These are phyloP conservation scores for Andrena hattorfiana DNA, from an alignment of 2,888 invertebrate genomes.

Conservation along the genomic window DNA sequence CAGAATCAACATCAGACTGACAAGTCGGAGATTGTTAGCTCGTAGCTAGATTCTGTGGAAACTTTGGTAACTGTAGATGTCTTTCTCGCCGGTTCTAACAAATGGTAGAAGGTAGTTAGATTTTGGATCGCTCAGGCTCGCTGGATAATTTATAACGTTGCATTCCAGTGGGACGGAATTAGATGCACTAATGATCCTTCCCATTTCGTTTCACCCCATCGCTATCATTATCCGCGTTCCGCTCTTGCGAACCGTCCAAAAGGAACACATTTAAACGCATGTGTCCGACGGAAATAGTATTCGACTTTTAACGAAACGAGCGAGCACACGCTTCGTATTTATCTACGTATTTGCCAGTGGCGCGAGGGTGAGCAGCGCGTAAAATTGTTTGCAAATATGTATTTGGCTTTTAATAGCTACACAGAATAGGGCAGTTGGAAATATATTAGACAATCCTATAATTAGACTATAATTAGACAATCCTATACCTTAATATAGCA, in stretches of 20 bases:
- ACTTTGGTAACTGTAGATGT: not conserved
- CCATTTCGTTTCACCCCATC: constrained; percentile 52
- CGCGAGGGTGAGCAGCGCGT: not conserved
- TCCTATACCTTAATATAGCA: too few relatives aligned
- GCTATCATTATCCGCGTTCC: constrained; percentile 69
- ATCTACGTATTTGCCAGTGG: constrained; percentile 17
- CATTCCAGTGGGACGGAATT: constrained; percentile 53
- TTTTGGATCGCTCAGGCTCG: constrained; percentile 19
- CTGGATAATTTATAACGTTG: constrained; percentile 50
- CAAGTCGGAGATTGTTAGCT: too few relatives aligned
- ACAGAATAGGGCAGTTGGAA: not conserved
- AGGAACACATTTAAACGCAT: constrained; percentile 43
- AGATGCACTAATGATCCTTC: constrained; percentile 60
- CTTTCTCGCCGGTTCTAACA: not conserved
- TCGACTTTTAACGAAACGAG: constrained; percentile 50
- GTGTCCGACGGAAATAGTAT: constrained; percentile 63
- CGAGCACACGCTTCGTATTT: constrained; percentile 39
- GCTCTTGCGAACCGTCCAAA: constrained; percentile 39
- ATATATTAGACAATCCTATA: too few relatives aligned
- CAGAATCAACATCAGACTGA: too few relatives aligned
- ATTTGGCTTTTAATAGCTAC: not conserved
- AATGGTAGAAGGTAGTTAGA: constrained; percentile 1
- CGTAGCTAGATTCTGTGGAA: not conserved
- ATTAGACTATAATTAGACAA: too few relatives aligned
- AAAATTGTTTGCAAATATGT: not conserved